Base-by-base conservation (phyloP, 2,888 invertebrate species). In the Drosophila recens region DNA sequence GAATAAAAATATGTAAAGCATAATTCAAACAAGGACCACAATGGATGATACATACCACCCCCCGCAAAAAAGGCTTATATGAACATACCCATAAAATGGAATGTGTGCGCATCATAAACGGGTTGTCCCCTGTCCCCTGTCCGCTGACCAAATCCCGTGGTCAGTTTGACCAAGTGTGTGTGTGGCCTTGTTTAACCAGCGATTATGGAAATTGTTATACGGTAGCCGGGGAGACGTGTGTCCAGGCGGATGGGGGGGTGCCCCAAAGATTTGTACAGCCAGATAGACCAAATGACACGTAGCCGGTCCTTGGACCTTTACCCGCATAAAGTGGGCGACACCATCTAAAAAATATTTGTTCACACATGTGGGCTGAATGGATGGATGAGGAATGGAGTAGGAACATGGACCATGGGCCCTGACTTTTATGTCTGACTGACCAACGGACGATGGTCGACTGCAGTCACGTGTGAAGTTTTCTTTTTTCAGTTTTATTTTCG, bases 1-100 rank as follows among this genome's bases (percentile, higher is more conserved):
- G 86, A 86, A 86, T 86, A 88, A 88, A 86, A 86, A 87, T 88
- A 86, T 86, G 87, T 88, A 82, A 84, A 75, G 72, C 86, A 87
- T 87, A 87, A 87, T 87, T 87, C 87, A 88, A 81, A 75, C 82
- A 79, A 67, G 66, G 72, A 49, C 64, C 45, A 61, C 66, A 71
- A 74, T 56, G 70, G 56, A 49, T 42, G 33, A 36, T 38, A 27
- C 30, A 23, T 10, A 33, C 3, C 20, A 20, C 46, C 33, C 40
- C 62, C 46, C 33, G 36, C 62, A 48, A 56, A 70, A 84, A 79
- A 74, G 80, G 82, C 67, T 80, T 82, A 72, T 82, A 72, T 65
- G 80, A 68, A 53, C 80, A 68, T 73, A 75, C 85, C 71, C 78
- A 79, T 79, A 72, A 76, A 79, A 62, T 27, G 57, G 53, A 69